A percentile compares a stretch with the other conserved stretches of the same genome.
These are phyloP conservation scores for Lonchura striata DNA, from an alignment of 2,113 vertebrate genomes.

Conservation along the genomic window DNA sequence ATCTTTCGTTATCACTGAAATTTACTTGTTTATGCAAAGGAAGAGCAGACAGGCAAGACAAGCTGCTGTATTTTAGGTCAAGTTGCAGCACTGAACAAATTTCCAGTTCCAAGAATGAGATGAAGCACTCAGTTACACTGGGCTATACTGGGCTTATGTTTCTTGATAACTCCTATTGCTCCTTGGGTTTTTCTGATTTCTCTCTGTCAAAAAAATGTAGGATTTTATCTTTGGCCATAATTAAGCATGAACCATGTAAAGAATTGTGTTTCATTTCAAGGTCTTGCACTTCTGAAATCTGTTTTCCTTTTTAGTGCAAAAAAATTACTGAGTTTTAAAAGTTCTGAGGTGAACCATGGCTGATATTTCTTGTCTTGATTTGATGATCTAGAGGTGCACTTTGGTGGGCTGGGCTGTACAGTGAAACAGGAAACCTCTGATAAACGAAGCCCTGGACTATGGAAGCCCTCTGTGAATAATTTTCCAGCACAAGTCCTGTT, in stretches of 20 bases:
- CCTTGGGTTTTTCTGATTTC: background rate
- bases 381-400: background rate
- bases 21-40: background rate
- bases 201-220: background rate
- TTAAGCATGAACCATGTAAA: background rate
- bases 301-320: background rate
- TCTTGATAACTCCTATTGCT: background rate
- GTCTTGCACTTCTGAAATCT: background rate
- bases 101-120: background rate
- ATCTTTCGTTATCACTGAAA: background rate
- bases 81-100: background rate
- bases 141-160: background rate
- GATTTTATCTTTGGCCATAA: background rate
- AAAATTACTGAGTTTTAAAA: background rate
- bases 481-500: background rate
- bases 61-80: background rate
- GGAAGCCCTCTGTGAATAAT: background rate
- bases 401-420: background rate
- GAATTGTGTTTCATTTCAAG: background rate
- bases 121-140: background rate
- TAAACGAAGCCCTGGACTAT: background rate
- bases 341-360: background rate
- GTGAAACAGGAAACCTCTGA: background rate
- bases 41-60: background rate
- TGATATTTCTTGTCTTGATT: background rate